Evolutionary conservation across 2,888 invertebrate species (phyloP).

Genomic region (Azorinus chamasolen): DNA sequence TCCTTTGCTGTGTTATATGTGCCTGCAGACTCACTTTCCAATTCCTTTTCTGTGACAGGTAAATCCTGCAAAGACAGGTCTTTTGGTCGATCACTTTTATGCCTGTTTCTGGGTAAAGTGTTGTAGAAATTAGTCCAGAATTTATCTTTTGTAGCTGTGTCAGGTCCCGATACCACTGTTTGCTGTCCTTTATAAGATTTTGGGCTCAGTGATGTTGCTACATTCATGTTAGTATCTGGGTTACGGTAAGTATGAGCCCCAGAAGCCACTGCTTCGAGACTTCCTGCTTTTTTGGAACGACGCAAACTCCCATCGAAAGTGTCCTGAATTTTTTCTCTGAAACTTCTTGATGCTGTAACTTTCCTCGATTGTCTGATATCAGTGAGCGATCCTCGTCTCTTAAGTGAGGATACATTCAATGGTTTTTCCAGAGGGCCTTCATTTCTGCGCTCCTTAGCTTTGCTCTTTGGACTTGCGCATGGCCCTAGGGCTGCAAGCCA

Average conservation of each 20-base stretch:
- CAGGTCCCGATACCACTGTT: conserved; percentile 17
- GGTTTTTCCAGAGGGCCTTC: conserved; percentile 37
- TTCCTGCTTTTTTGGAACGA: conserved; percentile 57
- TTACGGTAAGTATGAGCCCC: conserved; percentile 41
- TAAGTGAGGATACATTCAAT: conserved; percentile 48
- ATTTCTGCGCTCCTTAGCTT: conserved; percentile 47
- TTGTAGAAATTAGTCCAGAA: conserved; percentile 68
- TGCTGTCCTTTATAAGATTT: conserved; percentile 37
- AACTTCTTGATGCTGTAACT: conserved; percentile 58
- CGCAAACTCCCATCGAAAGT: conserved; percentile 65
- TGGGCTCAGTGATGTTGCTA: conserved; percentile 61
- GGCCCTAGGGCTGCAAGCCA: conserved; percentile 65
- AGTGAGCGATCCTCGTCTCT: conserved; percentile 59
- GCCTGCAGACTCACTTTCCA: conserved; percentile 34
- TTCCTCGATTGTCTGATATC: conserved; percentile 58
- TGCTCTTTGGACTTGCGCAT: conserved; percentile 66
- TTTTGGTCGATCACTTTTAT: conserved; percentile 59
- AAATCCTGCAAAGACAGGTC: conserved; percentile 62
- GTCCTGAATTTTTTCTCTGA: conserved; percentile 59
- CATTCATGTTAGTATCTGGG: conserved; percentile 66
- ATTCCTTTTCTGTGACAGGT: conserved; percentile 58
- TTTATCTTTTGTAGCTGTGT: conserved; percentile 50
- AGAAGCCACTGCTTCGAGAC: conserved; percentile 55
- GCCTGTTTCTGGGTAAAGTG: conserved; percentile 59
- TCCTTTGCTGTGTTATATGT: conserved; percentile 12